Evolutionary conservation across 2,888 invertebrate species (phyloP), one percentile per base, ranked within the genome.

Genomic region (Pheosia gnoma): DNA sequence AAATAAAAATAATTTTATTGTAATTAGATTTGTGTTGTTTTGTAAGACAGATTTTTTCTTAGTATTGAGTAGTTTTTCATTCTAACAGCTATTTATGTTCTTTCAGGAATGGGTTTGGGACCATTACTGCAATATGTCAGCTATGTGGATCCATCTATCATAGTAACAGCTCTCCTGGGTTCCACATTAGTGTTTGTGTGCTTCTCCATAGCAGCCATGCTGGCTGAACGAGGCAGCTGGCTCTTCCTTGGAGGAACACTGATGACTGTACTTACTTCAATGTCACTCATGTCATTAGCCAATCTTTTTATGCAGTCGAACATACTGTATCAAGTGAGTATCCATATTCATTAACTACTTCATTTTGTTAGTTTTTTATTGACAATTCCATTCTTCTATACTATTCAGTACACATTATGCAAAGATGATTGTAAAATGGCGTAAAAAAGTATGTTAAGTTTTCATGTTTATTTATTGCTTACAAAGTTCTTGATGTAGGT

Each of bases 171-270:
- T 25, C 94, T 99, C 66, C 87, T 98, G 74, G 97, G 95, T 64
- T 98, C 98, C 1, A 95, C 97, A 47, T 91, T 98, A 56, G 96
- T 99, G 61, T 99, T 99, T 90, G 96, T 97, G 13, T 98, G 98
- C 79, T 98, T 99, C 94, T 97, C 98, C 36, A 88, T 98, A 77
- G 96, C 98, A 59, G 96, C 99, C 4, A 95, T 99, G 85, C 94
- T 98, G 74, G 97, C 98, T 59, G 96, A 97, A 73, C 95, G 97
- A 70, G 98, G 99, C 71, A 96, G 96, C 83, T 99, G 96, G 95
- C 93, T 99, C 62, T 98, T 97, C 90, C 94, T 99, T 57, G 99
- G 99, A 68, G 98, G 98, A 76, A 96, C 97, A 63, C 94, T 99
- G 71, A 95, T 98, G 94, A 97, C 98, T 53, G 91, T 97, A 56